Conservation (phyloP, 2,113 vertebrate species). For the Stercorarius parasiticus region DNA sequence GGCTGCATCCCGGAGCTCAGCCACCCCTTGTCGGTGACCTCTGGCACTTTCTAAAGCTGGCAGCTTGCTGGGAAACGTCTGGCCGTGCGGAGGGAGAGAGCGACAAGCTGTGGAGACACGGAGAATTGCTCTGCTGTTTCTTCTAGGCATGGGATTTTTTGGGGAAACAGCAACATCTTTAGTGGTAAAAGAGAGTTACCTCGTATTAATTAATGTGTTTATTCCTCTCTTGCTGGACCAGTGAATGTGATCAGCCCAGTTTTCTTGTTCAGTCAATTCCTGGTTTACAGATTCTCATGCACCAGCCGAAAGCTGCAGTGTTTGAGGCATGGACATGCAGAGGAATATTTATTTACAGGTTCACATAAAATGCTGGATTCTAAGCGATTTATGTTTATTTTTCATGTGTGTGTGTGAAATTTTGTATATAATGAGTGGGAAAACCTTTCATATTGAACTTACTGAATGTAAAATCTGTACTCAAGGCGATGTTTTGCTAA, state of each 20-base stretch:
- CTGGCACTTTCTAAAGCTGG: fast-evolving
- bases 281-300: background rate
- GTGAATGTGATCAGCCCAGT: background rate
- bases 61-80: fast-evolving
- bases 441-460: background rate
- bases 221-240: background rate
- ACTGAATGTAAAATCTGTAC: background rate
- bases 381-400: background rate
- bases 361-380: background rate
- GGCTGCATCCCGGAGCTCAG: background rate
- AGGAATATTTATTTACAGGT: background rate
- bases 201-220: background rate
- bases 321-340: fast-evolving
- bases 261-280: background rate
- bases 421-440: background rate
- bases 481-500: background rate
- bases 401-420: background rate
- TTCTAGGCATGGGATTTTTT: fast-evolving
- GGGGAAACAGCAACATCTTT: fast-evolving
- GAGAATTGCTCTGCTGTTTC: background rate
- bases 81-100: background rate
- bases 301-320: background rate
- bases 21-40: fast-evolving
- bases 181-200: background rate
- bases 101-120: background rate